Percentiles rank a stretch among this genome's conserved stretches.
Conservation (phyloP, 2,113 vertebrate species). For the Sinocyclocheilus maitianheensis region DNA sequence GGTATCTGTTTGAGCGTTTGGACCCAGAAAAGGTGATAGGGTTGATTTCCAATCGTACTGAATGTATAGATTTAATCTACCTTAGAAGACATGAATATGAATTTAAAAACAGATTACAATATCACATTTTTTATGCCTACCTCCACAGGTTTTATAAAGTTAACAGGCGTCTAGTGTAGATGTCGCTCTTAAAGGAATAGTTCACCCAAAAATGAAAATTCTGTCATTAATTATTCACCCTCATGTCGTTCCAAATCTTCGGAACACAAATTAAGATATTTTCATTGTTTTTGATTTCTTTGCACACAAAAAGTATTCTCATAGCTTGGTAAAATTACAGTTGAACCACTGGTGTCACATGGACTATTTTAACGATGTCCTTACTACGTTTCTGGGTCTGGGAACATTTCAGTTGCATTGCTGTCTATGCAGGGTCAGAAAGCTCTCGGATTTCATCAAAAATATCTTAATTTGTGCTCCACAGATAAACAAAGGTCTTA, state of each 20-base stretch:
- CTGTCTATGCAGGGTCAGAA: no score
- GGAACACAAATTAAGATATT: neutral
- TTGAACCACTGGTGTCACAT: no score
- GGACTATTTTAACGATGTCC: no score
- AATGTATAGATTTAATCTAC: neutral
- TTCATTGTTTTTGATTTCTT: no score
- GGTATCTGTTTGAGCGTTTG: neutral
- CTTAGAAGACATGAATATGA: neutral
- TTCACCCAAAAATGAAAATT: no score
- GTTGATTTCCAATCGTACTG: neutral
- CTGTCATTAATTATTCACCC: no score
- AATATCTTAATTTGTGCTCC: neutral
- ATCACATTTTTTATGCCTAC: neutral
- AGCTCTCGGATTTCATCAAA: no score
- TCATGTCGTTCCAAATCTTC: neutral
- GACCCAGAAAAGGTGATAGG: neutral
- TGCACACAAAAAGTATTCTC: no score
- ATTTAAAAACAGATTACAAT: neutral
- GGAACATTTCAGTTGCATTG: no score
- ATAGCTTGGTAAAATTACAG: no score
- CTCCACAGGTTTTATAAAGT: neutral
- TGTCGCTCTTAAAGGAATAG: neutral
- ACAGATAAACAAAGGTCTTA: neutral
- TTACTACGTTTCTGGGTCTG: no score
- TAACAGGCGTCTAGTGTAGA: neutral